Evolutionary conservation across 1,140 invertebrate genomes (phyloP).

Genomic region (Sarcophaga peregrina): DNA sequence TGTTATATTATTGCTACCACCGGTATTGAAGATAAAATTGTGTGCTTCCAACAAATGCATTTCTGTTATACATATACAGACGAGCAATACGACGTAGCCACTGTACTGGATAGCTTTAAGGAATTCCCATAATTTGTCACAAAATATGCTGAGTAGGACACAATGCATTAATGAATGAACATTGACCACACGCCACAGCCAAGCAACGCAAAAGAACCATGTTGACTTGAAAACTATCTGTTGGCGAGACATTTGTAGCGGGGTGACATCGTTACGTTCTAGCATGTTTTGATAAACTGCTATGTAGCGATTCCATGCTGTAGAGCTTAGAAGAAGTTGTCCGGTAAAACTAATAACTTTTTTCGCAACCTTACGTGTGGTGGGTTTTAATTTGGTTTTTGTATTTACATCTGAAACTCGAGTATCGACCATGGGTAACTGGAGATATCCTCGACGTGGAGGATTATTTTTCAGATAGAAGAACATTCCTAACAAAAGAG

Average conservation of each 20-base stretch:
- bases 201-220: conserved; percentile 79
- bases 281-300: conserved; percentile 80
- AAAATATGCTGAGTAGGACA: conserved; percentile 80
- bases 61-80: conserved; percentile 72
- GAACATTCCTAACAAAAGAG: conserved; percentile 74
- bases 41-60: conserved; percentile 70
- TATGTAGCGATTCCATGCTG: conserved; percentile 85
- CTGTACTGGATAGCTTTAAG: conserved; percentile 74
- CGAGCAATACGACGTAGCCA: conserved; percentile 71
- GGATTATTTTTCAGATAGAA: conserved; percentile 77
- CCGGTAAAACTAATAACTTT: conserved; percentile 76
- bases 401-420: conserved; percentile 68
- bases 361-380: conserved; percentile 72
- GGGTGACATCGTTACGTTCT: conserved; percentile 71
- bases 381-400: conserved; percentile 74
- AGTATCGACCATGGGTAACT: conserved; percentile 70
- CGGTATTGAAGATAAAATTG: conserved; percentile 68
- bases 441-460: conserved; percentile 75
- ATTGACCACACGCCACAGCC: conserved; percentile 82
- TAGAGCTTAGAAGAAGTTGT: conserved; percentile 77
- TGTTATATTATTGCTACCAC: conserved; percentile 37
- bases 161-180: conserved; percentile 83
- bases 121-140: conserved; percentile 82
- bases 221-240: conserved; percentile 71
- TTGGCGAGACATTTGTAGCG: conserved; percentile 68